Percentiles rank a stretch among this genome's conserved stretches.
These are phyloP conservation scores for Panagrolaimus sp. DNA, from an alignment of 1,140 invertebrate genomes.

Conservation along the genomic window DNA sequence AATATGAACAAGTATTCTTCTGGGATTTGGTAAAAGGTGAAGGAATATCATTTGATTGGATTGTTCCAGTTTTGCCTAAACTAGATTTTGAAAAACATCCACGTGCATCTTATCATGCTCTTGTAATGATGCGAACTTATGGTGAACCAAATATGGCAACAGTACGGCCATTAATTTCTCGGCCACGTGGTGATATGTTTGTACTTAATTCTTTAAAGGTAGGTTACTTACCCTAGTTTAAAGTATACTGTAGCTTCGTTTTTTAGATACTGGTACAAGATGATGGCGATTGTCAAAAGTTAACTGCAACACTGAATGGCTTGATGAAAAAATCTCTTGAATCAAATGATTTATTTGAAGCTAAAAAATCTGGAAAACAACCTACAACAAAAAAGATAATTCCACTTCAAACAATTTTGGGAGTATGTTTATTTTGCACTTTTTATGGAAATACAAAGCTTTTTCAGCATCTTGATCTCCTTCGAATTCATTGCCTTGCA, in stretches of 20 bases:
- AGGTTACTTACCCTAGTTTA: too few species aligned
- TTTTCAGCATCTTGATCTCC: conserved; percentile 4
- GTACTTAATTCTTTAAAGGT: background rate
- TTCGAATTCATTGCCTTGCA: background rate
- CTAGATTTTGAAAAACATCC: background rate
- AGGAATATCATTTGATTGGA: conserved; percentile 2
- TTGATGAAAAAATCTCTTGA: conserved; percentile 2
- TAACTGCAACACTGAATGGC: background rate
- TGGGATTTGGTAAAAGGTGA: conserved; percentile 4
- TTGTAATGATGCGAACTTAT: background rate
- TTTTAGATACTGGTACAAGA: background rate
- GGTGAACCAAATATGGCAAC: background rate
- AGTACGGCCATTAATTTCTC: background rate
- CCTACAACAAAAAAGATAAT: background rate
- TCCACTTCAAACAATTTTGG: background rate
- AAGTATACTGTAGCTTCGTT: background rate
- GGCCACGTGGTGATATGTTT: background rate
- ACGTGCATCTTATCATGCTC: background rate
- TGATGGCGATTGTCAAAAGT: background rate
- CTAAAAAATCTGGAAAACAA: background rate
- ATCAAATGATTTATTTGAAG: background rate
- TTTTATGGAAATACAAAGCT: too few species aligned
- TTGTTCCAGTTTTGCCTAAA: background rate
- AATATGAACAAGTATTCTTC: conserved; percentile 10
- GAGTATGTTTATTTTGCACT: too few species aligned